Base-by-base conservation (phyloP, 2,113 vertebrate species). In the Alosa alosa region DNA sequence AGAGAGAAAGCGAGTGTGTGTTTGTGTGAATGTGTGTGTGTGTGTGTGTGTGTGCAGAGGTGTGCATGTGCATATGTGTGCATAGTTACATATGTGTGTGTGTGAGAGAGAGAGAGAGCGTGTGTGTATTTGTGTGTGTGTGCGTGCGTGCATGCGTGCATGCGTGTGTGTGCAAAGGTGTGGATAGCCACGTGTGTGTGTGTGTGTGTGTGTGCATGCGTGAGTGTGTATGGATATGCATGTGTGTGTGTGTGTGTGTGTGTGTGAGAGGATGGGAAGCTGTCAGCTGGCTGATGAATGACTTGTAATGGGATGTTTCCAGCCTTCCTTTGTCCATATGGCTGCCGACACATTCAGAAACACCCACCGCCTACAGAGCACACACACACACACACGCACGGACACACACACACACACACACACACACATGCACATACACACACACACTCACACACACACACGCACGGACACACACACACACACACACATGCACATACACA, bases 281-380 rank as follows among this genome's bases (percentile, higher is more conserved):
- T 97, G 96, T 97, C 96, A 97, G 93, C 72, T 86, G 92, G 91
- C 94, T 97, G 96, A 97, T 97, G 96, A 96, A 97, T 92, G 95
- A 96, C 95, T 97, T 96, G 95, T 97, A 97, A 96, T 96, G 95
- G 96, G 96, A 97, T 96, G 96, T 97, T 97, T 97, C 96, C 96
- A 97, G 90, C 95, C 94, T 94, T 95, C 95, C 93, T 94, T 93
- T 94, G 88, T 96, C 95, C 96, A 97, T 96, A 96, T 96, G 96
- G 95, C 93, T 45, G 93, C 94, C 93, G 96, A 94, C 92, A 93
- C 83, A 83, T 95, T 97, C 96, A 95, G 96, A 94, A 96, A 96
- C 94, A 93, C 95, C 95, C 93, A 92, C 91, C 93, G 95, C 92
- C 94, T 95, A 91, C 93, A 57, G 52, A 18, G 50, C 50, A 18